Base-by-base conservation (phyloP, 2,888 invertebrate genomes). In the Creontiades dilutus region DNA sequence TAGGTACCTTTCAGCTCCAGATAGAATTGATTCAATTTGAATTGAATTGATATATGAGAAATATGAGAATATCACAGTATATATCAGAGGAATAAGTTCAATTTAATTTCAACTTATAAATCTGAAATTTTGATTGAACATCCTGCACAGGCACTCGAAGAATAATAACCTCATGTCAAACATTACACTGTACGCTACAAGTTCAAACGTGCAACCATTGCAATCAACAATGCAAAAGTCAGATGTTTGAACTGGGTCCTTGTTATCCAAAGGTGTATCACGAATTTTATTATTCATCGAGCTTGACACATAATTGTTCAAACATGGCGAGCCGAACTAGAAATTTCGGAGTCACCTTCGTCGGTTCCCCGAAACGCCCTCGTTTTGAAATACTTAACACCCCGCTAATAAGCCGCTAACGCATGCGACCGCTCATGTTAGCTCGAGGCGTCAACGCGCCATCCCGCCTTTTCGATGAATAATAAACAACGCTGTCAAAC, bases 401-500 rank as follows among this genome's bases (percentile, higher is more conserved):
- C 23, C 23, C 68, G 68, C 68, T 68, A 68, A 68, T 68, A 19
- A 68, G 23, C 23, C 68, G 68, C 68, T 68, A 68, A 68, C 68
- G 11, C 68, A 68, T 11, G 4, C 23, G 19, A 11, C 68, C 7
- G 68, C 11, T 19, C 68, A 12, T 68, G 68, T 68, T 68, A 11
- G 23, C 68, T 68, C 68, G 68, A 68, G 68, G 68, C 68, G 68
- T 23, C 68, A 23, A 68, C 23, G 68, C 68, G 11, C 23, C 61
- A 23, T 68, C 68, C 23, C 68, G 68, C 68, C 68, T 68, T 68
- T 23, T 68, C 68, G 68, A 68, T 68, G 68, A 68, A 68, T 68
- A 68, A 68, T 68, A 68, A 68, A 57, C 57, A 68, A 23, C 23
- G 68, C 68, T 68, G 68, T 68, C 68, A 68, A 68, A 68, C 68